A percentile compares a stretch with the other conserved stretches of the same genome.
These are phyloP conservation scores for Perccottus glenii DNA, from an alignment of 2,113 vertebrate species.

Conservation along the genomic window DNA sequence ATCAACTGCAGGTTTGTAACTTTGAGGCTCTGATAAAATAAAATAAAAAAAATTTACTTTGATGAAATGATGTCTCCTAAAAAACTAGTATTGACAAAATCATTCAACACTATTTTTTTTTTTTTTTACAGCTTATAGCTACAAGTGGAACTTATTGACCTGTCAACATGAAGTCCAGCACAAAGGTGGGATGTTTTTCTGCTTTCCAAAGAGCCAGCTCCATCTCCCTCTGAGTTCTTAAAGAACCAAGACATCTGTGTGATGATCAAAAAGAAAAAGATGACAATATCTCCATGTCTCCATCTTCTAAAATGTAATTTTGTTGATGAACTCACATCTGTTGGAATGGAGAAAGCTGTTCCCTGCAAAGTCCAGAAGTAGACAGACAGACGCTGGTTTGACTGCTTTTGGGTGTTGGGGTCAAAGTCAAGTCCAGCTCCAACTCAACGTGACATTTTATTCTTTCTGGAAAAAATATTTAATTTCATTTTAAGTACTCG, in stretches of 20 bases:
- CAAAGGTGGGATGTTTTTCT: constrained; percentile 71
- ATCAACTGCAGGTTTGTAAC: constrained; percentile 9
- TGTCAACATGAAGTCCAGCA: constrained; percentile 66
- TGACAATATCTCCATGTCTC: not conserved
- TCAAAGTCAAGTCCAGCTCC: constrained; percentile 70
- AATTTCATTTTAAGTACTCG: not conserved
- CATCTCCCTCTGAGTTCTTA: constrained; percentile 50
- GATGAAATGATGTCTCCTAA: too few species aligned
- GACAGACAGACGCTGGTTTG: constrained; percentile 20
- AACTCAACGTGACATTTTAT: constrained; percentile 48
- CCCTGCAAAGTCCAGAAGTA: constrained; percentile 41
- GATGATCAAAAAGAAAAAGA: not conserved
- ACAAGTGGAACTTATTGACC: constrained; percentile 51
- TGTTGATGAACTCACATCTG: constrained; percentile 49
- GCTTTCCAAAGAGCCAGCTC: constrained; percentile 66
- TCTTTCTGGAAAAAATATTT: constrained; percentile 41
- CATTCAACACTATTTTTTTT: too few species aligned
- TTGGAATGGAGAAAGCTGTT: constrained; percentile 41
- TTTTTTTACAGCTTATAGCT: too few species aligned
- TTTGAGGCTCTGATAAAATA: constrained; percentile 65
- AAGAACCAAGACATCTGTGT: constrained; percentile 64
- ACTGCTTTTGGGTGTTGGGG: constrained; percentile 1
- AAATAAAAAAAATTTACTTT: not conserved
- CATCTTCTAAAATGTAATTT: not conserved
- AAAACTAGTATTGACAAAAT: too few species aligned